phyloP scores from a whole-genome alignment of 2,797 vertebrate species.

The Natrix natrix region DNA sequence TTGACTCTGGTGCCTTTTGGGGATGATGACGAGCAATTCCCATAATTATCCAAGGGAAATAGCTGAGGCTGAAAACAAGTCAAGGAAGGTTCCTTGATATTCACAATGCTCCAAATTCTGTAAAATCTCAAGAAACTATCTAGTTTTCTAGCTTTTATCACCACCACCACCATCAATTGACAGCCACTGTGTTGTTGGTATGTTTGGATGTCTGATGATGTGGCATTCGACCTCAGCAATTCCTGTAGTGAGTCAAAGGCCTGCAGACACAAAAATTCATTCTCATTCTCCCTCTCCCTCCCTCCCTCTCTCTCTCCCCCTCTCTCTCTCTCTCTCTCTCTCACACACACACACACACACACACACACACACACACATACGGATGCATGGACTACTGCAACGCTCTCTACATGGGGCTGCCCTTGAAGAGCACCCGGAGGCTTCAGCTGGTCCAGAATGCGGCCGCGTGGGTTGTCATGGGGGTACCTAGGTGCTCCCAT shows the following conservation, averaged over 20 bases:
- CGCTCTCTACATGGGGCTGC: too few relatives aligned
- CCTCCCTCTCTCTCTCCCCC: too few relatives aligned
- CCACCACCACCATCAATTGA: not conserved
- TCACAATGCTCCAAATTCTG: not conserved
- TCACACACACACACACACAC: not conserved
- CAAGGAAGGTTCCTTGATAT: not conserved
- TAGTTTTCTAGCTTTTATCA: not conserved
- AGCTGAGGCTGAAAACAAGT: not conserved
- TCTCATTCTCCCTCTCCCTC: too few relatives aligned
- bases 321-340: too few relatives aligned
- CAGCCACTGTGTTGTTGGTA: not conserved
- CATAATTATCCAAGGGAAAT: not conserved
- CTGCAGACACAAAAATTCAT: too few relatives aligned
- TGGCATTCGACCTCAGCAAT: not conserved
- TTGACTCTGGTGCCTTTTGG: not conserved
- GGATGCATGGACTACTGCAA: too few relatives aligned
- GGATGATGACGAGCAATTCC: not conserved
- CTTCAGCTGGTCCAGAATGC: too few relatives aligned
- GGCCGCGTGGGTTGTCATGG: too few relatives aligned
- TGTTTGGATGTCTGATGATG: not conserved
- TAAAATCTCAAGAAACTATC: not conserved
- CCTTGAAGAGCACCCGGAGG: too few relatives aligned
- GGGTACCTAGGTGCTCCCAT: too few relatives aligned
- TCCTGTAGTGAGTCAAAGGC: too few relatives aligned
- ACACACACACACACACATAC: not conserved